phyloP scores from a whole-genome alignment of 2,888 invertebrate species.

The Ornithoptera priamus region DNA sequence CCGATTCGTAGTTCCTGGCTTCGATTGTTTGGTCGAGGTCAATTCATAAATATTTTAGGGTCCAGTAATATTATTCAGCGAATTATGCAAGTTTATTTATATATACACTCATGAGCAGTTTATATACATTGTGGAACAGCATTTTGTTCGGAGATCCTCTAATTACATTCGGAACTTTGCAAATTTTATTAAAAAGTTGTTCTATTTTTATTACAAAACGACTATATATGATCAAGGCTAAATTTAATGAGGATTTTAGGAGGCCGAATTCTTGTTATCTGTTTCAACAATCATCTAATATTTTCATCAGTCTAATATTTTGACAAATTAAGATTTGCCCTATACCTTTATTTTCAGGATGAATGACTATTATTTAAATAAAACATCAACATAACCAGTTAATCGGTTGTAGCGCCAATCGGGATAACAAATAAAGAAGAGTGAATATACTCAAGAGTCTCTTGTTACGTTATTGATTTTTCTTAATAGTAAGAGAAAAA shows the following conservation, averaged over 20 bases:
- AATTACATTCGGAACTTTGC: not conserved
- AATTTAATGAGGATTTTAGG: slow-evolving; percentile 12
- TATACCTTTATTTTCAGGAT: too few species aligned
- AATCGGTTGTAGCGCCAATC: too few species aligned
- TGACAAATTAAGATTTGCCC: not conserved
- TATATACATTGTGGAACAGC: not conserved
- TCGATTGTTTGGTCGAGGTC: not conserved
- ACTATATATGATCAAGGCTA: not conserved
- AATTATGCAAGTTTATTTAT: not conserved
- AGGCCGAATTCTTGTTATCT: slow-evolving; percentile 11
- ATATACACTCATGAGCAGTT: not conserved
- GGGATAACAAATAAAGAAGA: too few species aligned
- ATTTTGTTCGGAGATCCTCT: not conserved
- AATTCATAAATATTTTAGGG: not conserved
- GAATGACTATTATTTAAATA: too few species aligned
- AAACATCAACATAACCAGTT: too few species aligned
- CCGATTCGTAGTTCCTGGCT: not conserved
- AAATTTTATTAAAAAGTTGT: not conserved
- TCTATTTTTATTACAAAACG: not conserved
- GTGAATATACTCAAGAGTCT: too few species aligned
- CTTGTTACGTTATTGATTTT: too few species aligned
- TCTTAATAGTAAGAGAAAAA: too few species aligned
- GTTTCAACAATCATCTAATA: not conserved
- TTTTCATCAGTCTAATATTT: not conserved
- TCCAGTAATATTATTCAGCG: not conserved